These are phyloP conservation scores for Andrena chrysosceles DNA, from an alignment of 2,888 invertebrate genomes.

Conservation along the genomic window DNA sequence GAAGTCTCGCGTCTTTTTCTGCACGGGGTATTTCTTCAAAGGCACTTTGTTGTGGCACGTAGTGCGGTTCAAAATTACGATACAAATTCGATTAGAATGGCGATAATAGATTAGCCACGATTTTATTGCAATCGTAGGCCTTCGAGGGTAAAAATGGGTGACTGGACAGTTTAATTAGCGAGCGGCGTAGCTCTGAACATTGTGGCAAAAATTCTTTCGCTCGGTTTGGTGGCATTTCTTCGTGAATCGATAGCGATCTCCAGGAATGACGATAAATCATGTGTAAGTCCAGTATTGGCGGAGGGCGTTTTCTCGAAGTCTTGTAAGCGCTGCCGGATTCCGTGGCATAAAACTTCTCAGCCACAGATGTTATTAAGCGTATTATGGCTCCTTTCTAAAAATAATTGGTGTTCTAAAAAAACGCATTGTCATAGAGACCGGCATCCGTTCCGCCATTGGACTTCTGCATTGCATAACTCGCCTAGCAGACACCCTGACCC, in stretches of 20 bases:
- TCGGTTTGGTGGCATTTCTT: background rate
- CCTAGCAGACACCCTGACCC: background rate
- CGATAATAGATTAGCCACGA: too few relatives aligned
- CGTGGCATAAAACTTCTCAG: slow-evolving; percentile 45
- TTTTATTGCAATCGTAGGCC: too few relatives aligned
- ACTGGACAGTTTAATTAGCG: too few relatives aligned
- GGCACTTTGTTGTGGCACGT: too few relatives aligned
- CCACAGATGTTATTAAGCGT: slow-evolving; percentile 35
- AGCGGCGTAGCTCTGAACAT: background rate
- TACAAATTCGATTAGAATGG: too few relatives aligned
- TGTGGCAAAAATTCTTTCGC: background rate
- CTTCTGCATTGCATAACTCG: background rate
- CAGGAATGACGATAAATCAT: slow-evolving; percentile 39
- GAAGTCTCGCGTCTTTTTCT: too few relatives aligned
- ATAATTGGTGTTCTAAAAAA: slow-evolving; percentile 64
- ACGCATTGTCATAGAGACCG: slow-evolving; percentile 50
- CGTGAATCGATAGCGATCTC: background rate
- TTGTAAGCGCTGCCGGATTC: slow-evolving; percentile 35
- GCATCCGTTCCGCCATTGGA: background rate
- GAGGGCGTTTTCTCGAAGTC: slow-evolving; percentile 1
- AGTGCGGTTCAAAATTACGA: too few relatives aligned
- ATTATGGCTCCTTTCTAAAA: slow-evolving; percentile 67
- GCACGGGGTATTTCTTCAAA: too few relatives aligned
- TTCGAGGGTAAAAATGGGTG: too few relatives aligned
- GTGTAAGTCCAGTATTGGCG: background rate